Base-by-base conservation (phyloP, 2,113 vertebrate species). In the Sitta europaea region DNA sequence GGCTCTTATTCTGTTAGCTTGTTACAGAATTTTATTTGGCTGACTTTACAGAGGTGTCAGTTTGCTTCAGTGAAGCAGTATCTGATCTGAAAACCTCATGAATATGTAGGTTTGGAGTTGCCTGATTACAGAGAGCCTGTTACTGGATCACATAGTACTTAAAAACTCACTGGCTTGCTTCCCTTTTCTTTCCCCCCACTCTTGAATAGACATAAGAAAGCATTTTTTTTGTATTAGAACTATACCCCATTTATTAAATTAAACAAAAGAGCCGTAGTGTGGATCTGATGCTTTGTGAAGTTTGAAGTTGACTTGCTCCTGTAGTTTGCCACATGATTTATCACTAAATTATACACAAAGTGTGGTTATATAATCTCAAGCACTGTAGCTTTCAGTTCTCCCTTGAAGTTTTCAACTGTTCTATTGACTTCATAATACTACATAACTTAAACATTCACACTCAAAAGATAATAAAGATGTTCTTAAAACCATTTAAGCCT, bases 181-280 rank as follows among this genome's bases (percentile, higher is more conserved):
- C 9, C 11, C 4, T 33, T 27, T 28, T 29, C 12, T 1, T 0
- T 1, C 12, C 23, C 25, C 2, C 12, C 2, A 4, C 28, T 33
- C 36, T 33, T 40, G 2, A 57, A 50, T 24, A 88, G 66, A 36
- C 12, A 6, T 51, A 42, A 50, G 53, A 40, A 72, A 90, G 27
- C 57, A 71, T 23, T 58, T 65, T 36, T 43, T 68, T 12, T 8
- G 2, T n/a, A n/a, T 53, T 45, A 61, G 14, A n/a, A 47, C 13
- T 38, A 4, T 43, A 48, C 2, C 12, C 22, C 9, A 23, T 67
- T 66, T 27, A 50, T 73, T 79, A 62, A 66, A 50, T 73, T 79
- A 62, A 66, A 45, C 38, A 51, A 38, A 80, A 36, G 27, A 24
- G 12, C 42, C 33, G 18, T 45, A 50, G 28, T 11, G 12, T 75